Conservation (phyloP, 2,888 invertebrate species). For the Dryobota labecula region DNA sequence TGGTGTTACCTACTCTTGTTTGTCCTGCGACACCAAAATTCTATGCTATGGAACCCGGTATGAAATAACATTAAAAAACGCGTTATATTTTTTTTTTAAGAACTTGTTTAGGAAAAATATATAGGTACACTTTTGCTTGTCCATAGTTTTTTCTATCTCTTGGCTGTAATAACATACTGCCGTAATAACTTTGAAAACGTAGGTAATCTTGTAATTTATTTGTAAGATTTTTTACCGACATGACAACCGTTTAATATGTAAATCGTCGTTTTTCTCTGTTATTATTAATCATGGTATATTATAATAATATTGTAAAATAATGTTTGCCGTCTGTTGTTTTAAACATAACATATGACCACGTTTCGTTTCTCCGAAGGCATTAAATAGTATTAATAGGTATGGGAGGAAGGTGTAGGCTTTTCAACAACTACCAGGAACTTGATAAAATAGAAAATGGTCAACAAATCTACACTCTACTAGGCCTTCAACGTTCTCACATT, state of each 20-base stretch:
- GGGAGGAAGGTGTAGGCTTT: too few species aligned
- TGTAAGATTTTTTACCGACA: not conserved
- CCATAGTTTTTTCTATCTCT: not conserved
- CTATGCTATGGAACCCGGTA: not conserved
- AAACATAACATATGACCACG: not conserved
- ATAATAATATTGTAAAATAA: not conserved
- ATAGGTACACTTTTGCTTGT: not conserved
- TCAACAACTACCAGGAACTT: too few species aligned
- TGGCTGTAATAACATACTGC: not conserved
- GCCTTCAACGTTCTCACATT: too few species aligned
- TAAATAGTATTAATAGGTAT: too few species aligned
- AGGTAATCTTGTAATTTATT: constrained; percentile 21
- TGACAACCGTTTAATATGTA: not conserved
- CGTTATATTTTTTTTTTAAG: too few species aligned
- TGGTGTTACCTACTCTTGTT: too few species aligned
- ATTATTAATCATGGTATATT: constrained; percentile 10
- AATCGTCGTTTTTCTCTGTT: not conserved
- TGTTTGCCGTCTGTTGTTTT: not conserved
- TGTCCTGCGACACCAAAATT: too few species aligned
- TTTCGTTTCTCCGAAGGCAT: not conserved
- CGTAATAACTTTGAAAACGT: not conserved
- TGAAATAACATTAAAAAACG: not conserved
- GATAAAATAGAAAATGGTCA: too few species aligned
- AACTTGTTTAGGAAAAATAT: not conserved
- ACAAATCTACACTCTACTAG: too few species aligned